Evolutionary conservation across 2,797 vertebrate species (phyloP).

Genomic region (Manis crassicaudata): DNA sequence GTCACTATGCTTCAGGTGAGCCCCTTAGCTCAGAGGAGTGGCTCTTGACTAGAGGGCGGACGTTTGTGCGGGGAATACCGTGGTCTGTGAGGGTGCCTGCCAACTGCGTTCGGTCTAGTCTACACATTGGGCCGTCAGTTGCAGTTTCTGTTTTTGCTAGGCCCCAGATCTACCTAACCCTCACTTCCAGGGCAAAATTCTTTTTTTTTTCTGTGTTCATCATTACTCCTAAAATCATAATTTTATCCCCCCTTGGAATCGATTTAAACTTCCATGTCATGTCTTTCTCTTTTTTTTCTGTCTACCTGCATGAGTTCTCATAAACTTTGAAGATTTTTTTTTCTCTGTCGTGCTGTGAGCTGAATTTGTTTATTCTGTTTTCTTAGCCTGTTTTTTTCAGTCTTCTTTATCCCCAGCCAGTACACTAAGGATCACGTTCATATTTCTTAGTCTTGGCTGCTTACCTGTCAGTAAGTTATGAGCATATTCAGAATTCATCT

Average conservation of each 20-base stretch:
- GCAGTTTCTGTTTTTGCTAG: neutral
- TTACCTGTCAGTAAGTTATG: neutral
- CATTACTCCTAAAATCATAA: neutral
- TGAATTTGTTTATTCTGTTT: neutral
- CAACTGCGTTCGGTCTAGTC: no score
- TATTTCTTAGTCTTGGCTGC: neutral
- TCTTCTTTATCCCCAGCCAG: neutral
- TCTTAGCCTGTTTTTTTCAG: neutral
- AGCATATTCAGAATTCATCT: neutral
- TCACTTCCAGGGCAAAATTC: neutral
- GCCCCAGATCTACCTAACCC: neutral
- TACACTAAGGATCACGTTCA: neutral
- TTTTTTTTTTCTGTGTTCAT: neutral
- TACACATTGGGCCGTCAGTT: neutral
- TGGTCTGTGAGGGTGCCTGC: neutral
- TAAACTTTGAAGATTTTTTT: neutral
- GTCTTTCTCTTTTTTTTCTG: neutral
- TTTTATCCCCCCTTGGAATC: neutral
- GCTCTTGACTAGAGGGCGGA: neutral
- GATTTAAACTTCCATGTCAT: neutral
- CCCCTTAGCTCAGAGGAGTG: neutral
- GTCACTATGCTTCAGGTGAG: neutral
- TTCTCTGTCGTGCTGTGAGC: neutral
- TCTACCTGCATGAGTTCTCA: neutral
- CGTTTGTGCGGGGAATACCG: neutral